A percentile compares a stretch with the other conserved stretches of the same genome.
Conservation (phyloP, 2,888 invertebrate genomes). For the Lutraria lutraria region DNA sequence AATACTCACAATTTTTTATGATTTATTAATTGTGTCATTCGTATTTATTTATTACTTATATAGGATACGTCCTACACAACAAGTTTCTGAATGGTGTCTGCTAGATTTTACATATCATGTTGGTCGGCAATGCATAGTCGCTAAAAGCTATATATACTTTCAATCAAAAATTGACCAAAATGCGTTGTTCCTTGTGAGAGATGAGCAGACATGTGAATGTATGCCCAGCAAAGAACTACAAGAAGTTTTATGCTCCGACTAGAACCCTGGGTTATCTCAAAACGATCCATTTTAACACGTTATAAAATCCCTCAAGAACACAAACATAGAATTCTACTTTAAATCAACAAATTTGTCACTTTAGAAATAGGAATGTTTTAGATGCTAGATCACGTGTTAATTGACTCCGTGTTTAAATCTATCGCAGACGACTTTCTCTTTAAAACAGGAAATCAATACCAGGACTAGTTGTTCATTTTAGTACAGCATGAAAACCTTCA, state of each 20-base stretch:
- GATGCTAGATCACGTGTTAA: not conserved
- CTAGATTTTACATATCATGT: no score
- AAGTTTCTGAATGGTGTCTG: not conserved
- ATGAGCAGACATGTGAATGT: no score
- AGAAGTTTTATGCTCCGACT: not conserved
- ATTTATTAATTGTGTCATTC: no score
- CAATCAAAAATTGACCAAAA: no score
- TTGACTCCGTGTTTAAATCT: not conserved
- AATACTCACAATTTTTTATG: no score
- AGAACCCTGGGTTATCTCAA: not conserved
- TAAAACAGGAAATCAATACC: not conserved
- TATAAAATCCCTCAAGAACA: not conserved
- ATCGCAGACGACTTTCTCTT: not conserved
- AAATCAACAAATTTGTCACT: not conserved
- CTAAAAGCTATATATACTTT: no score
- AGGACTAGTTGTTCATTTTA: not conserved
- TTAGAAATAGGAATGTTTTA: not conserved
- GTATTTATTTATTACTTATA: no score
- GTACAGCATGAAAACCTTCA: not conserved
- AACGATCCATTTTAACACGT: not conserved
- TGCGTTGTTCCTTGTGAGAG: no score
- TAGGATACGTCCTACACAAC: not conserved
- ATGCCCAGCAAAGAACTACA: no score
- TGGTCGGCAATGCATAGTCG: no score
- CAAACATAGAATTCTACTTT: slow-evolving; percentile 4